These are phyloP conservation scores for Drosophila cracens DNA, from an alignment of 2,888 invertebrate genomes.

Conservation along the genomic window DNA sequence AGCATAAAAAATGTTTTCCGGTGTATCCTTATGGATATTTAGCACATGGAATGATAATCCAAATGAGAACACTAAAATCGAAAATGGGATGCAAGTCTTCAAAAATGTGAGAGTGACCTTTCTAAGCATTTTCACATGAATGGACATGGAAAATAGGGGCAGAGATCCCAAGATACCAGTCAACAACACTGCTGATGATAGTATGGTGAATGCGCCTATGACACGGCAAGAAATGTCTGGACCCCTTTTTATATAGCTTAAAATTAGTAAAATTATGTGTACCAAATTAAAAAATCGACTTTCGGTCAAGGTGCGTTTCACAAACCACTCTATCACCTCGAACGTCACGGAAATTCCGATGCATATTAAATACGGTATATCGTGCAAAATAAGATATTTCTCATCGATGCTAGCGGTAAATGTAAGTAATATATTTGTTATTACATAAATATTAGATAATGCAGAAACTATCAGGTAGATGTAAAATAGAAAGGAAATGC, in stretches of 20 bases:
- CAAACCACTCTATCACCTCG: background rate
- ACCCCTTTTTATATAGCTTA: background rate
- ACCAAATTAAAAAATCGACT: background rate
- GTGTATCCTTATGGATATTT: background rate
- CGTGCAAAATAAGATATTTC: background rate
- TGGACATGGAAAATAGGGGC: slow-evolving; percentile 18
- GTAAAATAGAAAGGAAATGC: slow-evolving; percentile 62
- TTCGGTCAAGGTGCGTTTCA: background rate
- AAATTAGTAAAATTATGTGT: background rate
- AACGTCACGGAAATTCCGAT: background rate
- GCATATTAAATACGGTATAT: background rate
- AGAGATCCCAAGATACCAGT: slow-evolving; percentile 23
- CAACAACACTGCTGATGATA: slow-evolving; percentile 11
- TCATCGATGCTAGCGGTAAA: background rate
- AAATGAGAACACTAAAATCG: slow-evolving; percentile 13
- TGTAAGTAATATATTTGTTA: background rate
- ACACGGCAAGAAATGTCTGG: slow-evolving; percentile 1
- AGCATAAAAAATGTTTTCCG: background rate
- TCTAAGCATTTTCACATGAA: slow-evolving; percentile 31
- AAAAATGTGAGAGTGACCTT: slow-evolving; percentile 19
- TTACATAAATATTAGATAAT: background rate
- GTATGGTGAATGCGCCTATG: slow-evolving; percentile 25
- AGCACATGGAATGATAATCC: slow-evolving; percentile 28
- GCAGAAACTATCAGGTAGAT: background rate
- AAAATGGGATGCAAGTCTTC: slow-evolving; percentile 21